Conservation (phyloP, 2,888 invertebrate species). For the Lycophotia porphyrea region DNA sequence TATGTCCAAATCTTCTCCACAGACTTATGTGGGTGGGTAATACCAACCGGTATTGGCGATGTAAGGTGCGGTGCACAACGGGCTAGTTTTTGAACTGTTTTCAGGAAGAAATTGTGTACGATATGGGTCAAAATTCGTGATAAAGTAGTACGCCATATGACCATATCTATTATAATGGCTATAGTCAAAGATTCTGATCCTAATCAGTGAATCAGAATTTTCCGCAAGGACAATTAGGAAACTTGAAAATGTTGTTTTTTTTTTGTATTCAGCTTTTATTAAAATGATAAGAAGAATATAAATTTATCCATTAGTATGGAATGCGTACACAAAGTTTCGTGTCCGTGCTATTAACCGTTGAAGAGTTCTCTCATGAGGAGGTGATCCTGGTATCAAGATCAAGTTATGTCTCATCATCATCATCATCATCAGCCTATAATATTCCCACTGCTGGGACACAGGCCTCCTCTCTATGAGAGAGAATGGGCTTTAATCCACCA, state of each 20-base stretch:
- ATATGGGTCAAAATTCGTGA: not conserved
- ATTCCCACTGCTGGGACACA: too few relatives aligned
- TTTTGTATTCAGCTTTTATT: too few relatives aligned
- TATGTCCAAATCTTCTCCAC: conserved; percentile 73
- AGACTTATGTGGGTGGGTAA: conserved; percentile 67
- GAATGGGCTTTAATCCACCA: too few relatives aligned
- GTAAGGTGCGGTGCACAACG: conserved; percentile 41
- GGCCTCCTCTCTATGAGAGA: too few relatives aligned
- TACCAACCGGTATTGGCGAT: conserved; percentile 44
- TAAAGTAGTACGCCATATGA: not conserved
- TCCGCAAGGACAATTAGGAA: not conserved
- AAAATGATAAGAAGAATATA: too few relatives aligned
- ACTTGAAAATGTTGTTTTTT: not conserved
- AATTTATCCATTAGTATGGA: too few relatives aligned
- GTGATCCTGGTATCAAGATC: too few relatives aligned
- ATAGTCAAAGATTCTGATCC: not conserved
- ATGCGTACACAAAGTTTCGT: too few relatives aligned
- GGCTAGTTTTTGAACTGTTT: not conserved
- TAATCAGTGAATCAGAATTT: not conserved
- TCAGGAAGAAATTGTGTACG: not conserved
- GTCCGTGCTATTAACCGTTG: too few relatives aligned
- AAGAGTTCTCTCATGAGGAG: too few relatives aligned
- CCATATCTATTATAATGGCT: not conserved
- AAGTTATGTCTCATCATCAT: too few relatives aligned
- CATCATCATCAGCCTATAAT: too few relatives aligned